These are phyloP conservation scores for Hemiprocne comata DNA, from an alignment of 2,113 vertebrate genomes.

Conservation along the genomic window DNA sequence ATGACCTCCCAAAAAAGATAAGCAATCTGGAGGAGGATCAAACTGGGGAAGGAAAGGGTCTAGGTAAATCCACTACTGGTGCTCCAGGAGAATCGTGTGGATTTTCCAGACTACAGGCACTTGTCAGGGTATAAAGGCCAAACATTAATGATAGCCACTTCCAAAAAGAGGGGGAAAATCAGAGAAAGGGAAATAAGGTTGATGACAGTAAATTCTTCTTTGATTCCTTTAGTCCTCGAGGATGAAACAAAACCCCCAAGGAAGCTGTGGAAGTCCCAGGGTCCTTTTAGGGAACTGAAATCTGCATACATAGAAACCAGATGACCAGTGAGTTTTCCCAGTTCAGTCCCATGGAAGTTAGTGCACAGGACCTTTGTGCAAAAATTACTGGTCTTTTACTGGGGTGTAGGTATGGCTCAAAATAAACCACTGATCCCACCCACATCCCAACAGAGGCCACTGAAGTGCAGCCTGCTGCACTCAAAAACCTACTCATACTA, in stretches of 20 bases:
- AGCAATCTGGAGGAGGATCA: neutral
- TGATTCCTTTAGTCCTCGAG: neutral
- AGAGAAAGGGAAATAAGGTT: neutral
- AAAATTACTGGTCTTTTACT: neutral
- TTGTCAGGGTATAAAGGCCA: neutral
- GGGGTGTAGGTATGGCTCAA: neutral
- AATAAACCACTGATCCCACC: neutral
- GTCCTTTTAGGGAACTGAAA: neutral
- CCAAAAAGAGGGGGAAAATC: neutral
- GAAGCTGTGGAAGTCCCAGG: neutral
- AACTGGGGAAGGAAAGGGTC: neutral
- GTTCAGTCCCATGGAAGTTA: neutral
- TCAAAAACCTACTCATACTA: neutral
- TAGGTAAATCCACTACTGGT: neutral
- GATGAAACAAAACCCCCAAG: neutral
- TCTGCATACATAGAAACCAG: neutral
- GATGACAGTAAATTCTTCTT: neutral
- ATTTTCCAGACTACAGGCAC: neutral
- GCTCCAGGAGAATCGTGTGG: neutral
- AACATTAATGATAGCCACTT: neutral
- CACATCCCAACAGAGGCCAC: neutral
- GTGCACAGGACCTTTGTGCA: neutral
- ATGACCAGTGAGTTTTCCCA: neutral
- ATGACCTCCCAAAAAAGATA: accelerated
- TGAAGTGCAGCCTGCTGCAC: neutral